Evolutionary conservation across 2,797 vertebrate species (phyloP), one percentile per base, ranked within the genome.

Genomic region (Peromyscus aztecus): DNA sequence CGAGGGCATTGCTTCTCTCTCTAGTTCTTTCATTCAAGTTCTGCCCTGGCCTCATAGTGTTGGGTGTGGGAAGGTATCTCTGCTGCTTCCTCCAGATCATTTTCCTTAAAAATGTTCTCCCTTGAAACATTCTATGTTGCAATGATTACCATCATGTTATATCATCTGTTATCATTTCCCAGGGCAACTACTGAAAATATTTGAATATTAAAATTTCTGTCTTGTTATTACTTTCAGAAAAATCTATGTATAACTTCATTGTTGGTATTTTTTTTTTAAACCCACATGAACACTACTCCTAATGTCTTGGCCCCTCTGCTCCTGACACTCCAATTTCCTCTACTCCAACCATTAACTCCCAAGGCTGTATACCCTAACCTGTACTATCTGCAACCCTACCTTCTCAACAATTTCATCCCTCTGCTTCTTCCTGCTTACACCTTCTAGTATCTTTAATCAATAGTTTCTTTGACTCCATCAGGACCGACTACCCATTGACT

Each of bases 241-340:
- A 88, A 81, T 63, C 49, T 69, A 40, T 29, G 81, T 78, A 90
- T 82, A 73, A 92, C 24, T 24, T 52, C 59, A 67, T 75, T 95
- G 17, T 43, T 92, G 65, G 19, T 37, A 2, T 52, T 55, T 27
- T 69, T 52, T 21, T 63, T 29, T 82, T 92, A 78, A 75, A 57
- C 37, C 16, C 57, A 89, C 23, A 19, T 46, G 34, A 55, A 71
- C 61, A 34, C 83, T 80, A 49, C 13, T 65, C 82, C 49, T 21
- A 37, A 85, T 2, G n/a, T 1, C 2, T 1, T 59, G 78, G 40
- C 46, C 24, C 55, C 21, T 89, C 24, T 59, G 31, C 73, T 65
- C n/a, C 69, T 78, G 49, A 23, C 49, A 19, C 3, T 67, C 27
- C 76, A 40, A 0, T 11, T 34, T 65, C 57, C 12, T 24, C 6